A percentile compares a stretch with the other conserved stretches of the same genome.
Conservation (phyloP, 2,888 invertebrate genomes). For the Leptinotarsa peninsularis region DNA sequence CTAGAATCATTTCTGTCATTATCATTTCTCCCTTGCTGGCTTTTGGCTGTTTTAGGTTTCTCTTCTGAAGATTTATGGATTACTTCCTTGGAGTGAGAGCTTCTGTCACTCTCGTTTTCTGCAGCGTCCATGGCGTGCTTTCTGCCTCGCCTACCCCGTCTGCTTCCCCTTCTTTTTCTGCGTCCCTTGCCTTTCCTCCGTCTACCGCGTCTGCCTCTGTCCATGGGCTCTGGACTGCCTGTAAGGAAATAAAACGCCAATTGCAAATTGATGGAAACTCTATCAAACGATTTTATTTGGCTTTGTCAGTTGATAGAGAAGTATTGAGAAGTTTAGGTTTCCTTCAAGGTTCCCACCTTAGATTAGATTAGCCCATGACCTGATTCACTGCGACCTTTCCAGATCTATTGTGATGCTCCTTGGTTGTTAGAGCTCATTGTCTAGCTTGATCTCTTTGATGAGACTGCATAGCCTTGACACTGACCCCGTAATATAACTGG, state of each 20-base stretch:
- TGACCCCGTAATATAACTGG: no score
- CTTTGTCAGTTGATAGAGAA: no score
- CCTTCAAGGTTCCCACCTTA: no score
- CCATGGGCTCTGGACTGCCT: conserved; percentile 20
- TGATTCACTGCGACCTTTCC: no score
- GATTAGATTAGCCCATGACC: no score
- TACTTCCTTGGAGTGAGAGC: conserved; percentile 20
- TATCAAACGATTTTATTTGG: no score
- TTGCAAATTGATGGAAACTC: no score
- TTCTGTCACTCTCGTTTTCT: conserved; percentile 20
- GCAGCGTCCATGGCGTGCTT: not conserved
- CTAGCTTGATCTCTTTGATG: no score
- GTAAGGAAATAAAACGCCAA: not conserved
- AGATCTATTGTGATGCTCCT: no score
- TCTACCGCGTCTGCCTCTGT: conserved; percentile 19
- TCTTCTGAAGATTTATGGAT: conserved; percentile 24
- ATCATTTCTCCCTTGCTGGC: not conserved
- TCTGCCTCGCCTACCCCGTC: conserved; percentile 4
- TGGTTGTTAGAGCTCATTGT: no score
- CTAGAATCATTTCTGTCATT: conserved; percentile 3
- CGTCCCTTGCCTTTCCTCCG: conserved; percentile 6
- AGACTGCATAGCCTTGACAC: no score
- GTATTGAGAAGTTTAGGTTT: no score
- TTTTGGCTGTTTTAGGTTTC: conserved; percentile 26
- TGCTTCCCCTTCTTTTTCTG: conserved; percentile 7